These are phyloP conservation scores for Agrochola circellaris DNA, from an alignment of 2,888 invertebrate species.

Conservation along the genomic window DNA sequence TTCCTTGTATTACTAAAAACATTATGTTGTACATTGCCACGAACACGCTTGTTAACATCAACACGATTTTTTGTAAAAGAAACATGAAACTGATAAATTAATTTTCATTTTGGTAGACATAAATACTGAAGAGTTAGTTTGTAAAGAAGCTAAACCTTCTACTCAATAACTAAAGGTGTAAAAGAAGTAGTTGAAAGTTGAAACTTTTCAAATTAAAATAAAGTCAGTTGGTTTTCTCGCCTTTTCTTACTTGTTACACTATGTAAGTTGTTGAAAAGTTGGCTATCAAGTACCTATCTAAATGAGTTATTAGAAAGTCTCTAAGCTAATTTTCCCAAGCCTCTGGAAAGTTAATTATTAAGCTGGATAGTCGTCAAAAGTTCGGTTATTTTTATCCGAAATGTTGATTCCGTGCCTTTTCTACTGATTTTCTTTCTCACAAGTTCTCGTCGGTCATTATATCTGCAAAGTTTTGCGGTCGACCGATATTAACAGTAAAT, in stretches of 20 bases:
- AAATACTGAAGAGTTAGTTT: constrained; percentile 18
- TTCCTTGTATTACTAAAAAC: not conserved
- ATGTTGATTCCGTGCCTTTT: not conserved
- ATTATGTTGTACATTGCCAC: not conserved
- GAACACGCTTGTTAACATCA: not conserved
- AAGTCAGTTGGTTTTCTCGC: constrained; percentile 26
- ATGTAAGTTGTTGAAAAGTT: constrained; percentile 22
- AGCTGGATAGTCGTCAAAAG: not conserved
- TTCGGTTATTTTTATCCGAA: not conserved
- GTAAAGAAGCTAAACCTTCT: constrained; percentile 24
- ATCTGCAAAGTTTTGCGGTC: constrained; percentile 24
- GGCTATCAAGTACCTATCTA: constrained; percentile 16
- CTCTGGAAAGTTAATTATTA: not conserved
- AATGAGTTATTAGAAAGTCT: constrained; percentile 20
- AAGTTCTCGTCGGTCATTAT: not conserved
- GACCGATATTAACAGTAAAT: constrained; percentile 53
- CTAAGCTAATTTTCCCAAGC: not conserved
- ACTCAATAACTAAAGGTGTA: constrained; percentile 37
- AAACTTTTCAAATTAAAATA: constrained; percentile 59
- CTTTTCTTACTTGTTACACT: constrained; percentile 6
- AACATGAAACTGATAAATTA: constrained; percentile 18
- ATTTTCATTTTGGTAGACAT: constrained; percentile 23
- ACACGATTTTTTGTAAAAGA: not conserved
- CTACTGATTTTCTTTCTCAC: not conserved
- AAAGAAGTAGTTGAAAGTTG: constrained; percentile 34